Conservation (phyloP, 2,797 vertebrate species). For the Harpagifer antarcticus region DNA sequence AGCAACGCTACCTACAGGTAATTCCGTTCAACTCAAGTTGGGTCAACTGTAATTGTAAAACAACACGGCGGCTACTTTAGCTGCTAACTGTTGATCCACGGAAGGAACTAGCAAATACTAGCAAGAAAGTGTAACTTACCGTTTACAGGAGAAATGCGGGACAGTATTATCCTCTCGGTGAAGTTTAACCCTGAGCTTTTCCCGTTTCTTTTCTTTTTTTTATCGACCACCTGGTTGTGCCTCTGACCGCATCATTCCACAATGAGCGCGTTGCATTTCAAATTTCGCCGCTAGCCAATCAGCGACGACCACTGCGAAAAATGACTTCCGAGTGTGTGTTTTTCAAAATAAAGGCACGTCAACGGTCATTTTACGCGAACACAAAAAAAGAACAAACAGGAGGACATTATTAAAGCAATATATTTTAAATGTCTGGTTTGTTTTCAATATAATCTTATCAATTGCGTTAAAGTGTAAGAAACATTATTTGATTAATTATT, state of each 20-base stretch:
- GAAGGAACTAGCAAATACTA: background rate
- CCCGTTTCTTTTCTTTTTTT: background rate
- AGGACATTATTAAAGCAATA: too few relatives aligned
- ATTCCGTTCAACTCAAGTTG: too few relatives aligned
- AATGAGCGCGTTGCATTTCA: slow-evolving; percentile 78
- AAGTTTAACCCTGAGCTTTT: background rate
- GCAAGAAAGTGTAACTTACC: slow-evolving; percentile 18
- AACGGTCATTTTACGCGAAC: background rate
- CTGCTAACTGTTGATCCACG: background rate
- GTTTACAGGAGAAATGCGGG: background rate
- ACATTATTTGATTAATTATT: too few relatives aligned
- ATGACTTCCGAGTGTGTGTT: background rate
- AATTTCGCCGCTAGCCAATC: slow-evolving; percentile 85
- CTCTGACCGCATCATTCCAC: slow-evolving; percentile 21
- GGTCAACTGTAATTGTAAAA: background rate
- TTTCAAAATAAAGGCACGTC: slow-evolving; percentile 47
- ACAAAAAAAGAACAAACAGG: too few relatives aligned
- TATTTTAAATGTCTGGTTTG: too few relatives aligned
- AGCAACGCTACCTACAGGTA: too few relatives aligned
- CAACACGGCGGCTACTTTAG: background rate
- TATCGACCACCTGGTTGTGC: background rate
- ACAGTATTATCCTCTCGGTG: background rate
- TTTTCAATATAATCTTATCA: too few relatives aligned
- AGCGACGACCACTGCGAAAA: slow-evolving; percentile 1
- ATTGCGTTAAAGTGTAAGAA: too few relatives aligned